Base-by-base conservation (phyloP, 2,113 vertebrate genomes). In the Oncorhynchus keta region DNA sequence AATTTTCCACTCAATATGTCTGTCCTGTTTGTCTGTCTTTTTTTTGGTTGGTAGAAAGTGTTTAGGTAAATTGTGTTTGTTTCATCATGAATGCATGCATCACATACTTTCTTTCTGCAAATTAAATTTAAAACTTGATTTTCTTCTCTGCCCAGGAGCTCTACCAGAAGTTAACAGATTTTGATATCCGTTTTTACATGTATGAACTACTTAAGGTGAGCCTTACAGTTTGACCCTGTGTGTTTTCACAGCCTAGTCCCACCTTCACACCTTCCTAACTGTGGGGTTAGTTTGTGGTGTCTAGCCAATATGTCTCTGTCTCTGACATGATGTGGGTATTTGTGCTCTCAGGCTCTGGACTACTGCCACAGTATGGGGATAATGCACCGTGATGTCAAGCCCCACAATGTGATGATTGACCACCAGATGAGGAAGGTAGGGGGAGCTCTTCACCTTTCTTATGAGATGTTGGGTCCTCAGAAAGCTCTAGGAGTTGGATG, bases 331-430 rank as follows among this genome's bases (percentile, higher is more conserved):
- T 67, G 12, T 51, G 24, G 1, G 45, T 76, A 7, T 73, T 8
- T 69, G 18, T 28, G 14, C 32, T 68, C 32, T 73, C 88, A 99
- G 98, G 97, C 98, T 86, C 94, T 99, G 94, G 97, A 99, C 94
- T 99, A 99, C 94, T 99, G 97, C 93, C 98, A 99, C 91, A 99
- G 98, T 93, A 98, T 99, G 95, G 98, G 98, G 79, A 98, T 99
- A 93, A 99, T 99, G 98, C 98, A 99, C 91, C 95, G 98, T 83
- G 98, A 99, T 66, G 98, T 99, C 89, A 99, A 99, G 91, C 98
- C 98, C 82, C 98, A 99, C 94, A 99, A 99, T 88, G 98, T 99
- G 92, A 99, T 99, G 98, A 99, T 99, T 88, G 98, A 99, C 92
- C 98, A 99, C 91, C 97, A 99, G 89, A 95, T 98, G 92, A 96